These are phyloP conservation scores for Drosophila lacteicornis DNA, from an alignment of 1,140 invertebrate genomes.

Conservation along the genomic window DNA sequence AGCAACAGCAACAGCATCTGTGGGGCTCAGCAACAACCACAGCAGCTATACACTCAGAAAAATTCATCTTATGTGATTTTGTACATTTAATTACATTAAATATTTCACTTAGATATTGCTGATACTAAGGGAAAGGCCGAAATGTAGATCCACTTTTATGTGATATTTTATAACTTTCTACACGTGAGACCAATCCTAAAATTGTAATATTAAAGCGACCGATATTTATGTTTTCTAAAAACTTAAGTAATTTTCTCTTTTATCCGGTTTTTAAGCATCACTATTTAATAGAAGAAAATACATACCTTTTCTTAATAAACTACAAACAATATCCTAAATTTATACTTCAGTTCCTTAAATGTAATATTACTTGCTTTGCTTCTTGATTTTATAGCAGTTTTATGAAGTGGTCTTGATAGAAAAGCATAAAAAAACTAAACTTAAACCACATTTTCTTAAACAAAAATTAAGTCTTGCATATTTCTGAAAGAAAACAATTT, in stretches of 20 bases:
- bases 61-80: neutral
- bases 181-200: no score
- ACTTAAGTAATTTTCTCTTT: neutral
- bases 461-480: no score
- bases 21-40: constrained; percentile 42
- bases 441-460: neutral
- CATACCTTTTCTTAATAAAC: no score
- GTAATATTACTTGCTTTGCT: neutral
- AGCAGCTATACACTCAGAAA: constrained; percentile 14
- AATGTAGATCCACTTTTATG: no score
- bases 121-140: no score
- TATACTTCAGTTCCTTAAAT: neutral
- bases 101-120: neutral
- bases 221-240: no score
- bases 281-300: neutral
- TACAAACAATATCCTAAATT: no score
- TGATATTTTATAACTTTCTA: no score
- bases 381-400: neutral
- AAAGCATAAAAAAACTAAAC: neutral
- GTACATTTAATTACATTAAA: neutral
- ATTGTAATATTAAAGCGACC: no score
- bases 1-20: constrained; percentile 30
- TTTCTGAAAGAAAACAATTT: no score
- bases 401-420: neutral
- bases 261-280: neutral